A percentile compares a stretch with the other conserved stretches of the same genome.
Conservation (phyloP, 2,113 vertebrate genomes). For the Noctilio leporinus region DNA sequence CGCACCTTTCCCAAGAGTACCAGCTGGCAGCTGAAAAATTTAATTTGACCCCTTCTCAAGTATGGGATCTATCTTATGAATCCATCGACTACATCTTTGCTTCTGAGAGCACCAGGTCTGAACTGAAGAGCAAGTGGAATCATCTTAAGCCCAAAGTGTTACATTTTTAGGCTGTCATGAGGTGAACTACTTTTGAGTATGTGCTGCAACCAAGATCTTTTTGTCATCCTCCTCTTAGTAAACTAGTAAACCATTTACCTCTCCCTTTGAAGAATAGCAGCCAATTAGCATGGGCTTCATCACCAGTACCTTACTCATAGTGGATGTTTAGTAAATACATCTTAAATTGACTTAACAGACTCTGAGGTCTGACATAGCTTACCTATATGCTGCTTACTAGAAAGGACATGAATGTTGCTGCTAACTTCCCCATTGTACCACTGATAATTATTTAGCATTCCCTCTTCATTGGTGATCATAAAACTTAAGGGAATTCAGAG, state of each 20-base stretch:
- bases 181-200: neutral
- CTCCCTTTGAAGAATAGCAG: neutral
- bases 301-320: neutral
- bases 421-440: neutral
- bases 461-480: neutral
- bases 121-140: slow-evolving; percentile 87
- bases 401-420: neutral
- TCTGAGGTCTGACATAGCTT: neutral
- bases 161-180: slow-evolving; percentile 40
- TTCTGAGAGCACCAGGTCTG: slow-evolving; percentile 81
- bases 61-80: slow-evolving; percentile 90
- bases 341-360: neutral
- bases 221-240: neutral
- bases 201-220: neutral
- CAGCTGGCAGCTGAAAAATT: slow-evolving; percentile 91
- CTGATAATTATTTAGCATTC: neutral
- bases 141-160: slow-evolving; percentile 78
- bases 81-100: slow-evolving; percentile 91
- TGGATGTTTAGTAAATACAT: neutral
- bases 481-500: slow-evolving; percentile 18
- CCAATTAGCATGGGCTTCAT: neutral
- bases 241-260: neutral
- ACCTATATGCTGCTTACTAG: neutral
- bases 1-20: slow-evolving; percentile 93
- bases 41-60: slow-evolving; percentile 81